Percentiles rank a stretch among this genome's conserved stretches.
phyloP scores from a whole-genome alignment of 2,888 invertebrate genomes.

The Acheta domesticus region DNA sequence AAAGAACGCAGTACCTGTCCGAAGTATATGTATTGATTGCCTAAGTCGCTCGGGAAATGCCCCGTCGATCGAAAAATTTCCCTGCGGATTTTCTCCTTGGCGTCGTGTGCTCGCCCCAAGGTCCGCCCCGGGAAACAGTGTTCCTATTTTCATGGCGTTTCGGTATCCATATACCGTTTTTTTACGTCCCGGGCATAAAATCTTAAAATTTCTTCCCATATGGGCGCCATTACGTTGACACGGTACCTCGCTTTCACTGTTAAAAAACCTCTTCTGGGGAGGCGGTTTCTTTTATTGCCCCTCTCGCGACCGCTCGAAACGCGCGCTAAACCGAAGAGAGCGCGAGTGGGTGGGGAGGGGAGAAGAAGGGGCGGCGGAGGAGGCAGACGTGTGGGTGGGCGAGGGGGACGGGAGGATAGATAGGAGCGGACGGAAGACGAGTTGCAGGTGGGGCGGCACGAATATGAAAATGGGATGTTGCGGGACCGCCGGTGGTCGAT shows the following conservation, averaged over 20 bases:
- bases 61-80: too few species aligned
- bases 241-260: slow-evolving; percentile 18
- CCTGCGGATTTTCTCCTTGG: too few species aligned
- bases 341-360: background rate
- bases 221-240: background rate
- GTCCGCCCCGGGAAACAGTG: background rate
- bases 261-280: background rate
- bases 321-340: background rate
- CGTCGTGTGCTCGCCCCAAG: too few species aligned
- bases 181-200: background rate
- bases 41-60: too few species aligned
- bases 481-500: too few species aligned
- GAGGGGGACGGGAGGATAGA: too few species aligned
- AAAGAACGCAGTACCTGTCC: too few species aligned
- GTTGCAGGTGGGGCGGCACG: too few species aligned
- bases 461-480: too few species aligned
- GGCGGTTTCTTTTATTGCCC: slow-evolving; percentile 18
- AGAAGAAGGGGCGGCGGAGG: background rate
- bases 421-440: too few species aligned
- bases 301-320: background rate
- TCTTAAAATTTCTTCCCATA: slow-evolving; percentile 10
- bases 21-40: too few species aligned
- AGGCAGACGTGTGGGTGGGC: background rate
- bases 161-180: slow-evolving; percentile 18
- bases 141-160: background rate